Percentiles rank a stretch among this genome's conserved stretches.
phyloP scores from a whole-genome alignment of 2,888 invertebrate species.

The Brachyptera putata region DNA sequence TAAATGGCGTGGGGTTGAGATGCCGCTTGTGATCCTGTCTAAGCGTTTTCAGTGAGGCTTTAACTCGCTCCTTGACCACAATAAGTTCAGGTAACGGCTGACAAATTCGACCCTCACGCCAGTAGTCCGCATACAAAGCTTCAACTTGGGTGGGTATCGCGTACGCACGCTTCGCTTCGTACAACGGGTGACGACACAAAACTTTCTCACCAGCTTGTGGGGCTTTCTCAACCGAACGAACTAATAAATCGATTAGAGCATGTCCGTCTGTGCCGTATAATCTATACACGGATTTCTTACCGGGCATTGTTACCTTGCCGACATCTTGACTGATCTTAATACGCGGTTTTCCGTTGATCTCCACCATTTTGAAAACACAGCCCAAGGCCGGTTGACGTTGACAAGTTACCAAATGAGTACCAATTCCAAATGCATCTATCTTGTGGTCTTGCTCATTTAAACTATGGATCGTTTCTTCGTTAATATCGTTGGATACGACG shows the following conservation, averaged over 20 bases:
- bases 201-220: slow-evolving; percentile 79
- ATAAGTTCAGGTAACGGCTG: slow-evolving; percentile 65
- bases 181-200: slow-evolving; percentile 93
- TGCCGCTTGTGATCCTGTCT: slow-evolving; percentile 91
- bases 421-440: slow-evolving; percentile 96
- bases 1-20: slow-evolving; percentile 96
- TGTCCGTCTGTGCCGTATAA: slow-evolving; percentile 48
- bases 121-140: slow-evolving; percentile 77
- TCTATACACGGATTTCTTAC: slow-evolving; percentile 75
- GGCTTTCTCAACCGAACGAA: slow-evolving; percentile 71
- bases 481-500: slow-evolving; percentile 97
- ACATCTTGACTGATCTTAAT: slow-evolving; percentile 97
- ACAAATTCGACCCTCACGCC: slow-evolving; percentile 75
- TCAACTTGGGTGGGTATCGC: slow-evolving; percentile 89
- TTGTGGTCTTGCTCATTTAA: slow-evolving; percentile 95
- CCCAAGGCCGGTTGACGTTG: slow-evolving; percentile 96
- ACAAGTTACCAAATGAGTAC: slow-evolving; percentile 97
- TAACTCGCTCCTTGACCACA: slow-evolving; percentile 73
- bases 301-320: slow-evolving; percentile 97
- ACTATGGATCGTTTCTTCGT: slow-evolving; percentile 96
- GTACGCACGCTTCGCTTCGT: slow-evolving; percentile 93
- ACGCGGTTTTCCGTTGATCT: slow-evolving; percentile 83
- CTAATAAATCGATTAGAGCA: slow-evolving; percentile 87
- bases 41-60: slow-evolving; percentile 70
- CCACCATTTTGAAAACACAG: slow-evolving; percentile 96